Evolutionary conservation across 2,797 vertebrate genomes (phyloP).

Genomic region (Heterohyrax brucei): DNA sequence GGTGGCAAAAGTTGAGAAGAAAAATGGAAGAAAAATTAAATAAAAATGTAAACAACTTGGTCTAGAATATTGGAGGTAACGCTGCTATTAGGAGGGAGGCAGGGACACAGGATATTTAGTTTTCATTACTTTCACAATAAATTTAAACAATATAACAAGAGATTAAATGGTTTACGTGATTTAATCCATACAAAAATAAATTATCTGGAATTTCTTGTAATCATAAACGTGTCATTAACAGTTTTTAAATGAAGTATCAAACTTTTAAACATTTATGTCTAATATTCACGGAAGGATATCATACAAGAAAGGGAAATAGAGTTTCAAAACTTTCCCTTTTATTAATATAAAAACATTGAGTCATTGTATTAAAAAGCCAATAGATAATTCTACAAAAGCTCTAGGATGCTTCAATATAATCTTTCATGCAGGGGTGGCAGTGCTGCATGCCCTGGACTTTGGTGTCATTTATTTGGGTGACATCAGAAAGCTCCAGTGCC

Average conservation of each 20-base stretch:
- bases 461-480: constrained; percentile 68
- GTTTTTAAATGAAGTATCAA: constrained; percentile 29
- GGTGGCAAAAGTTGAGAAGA: not conserved
- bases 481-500: constrained; percentile 57
- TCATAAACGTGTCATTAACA: not conserved
- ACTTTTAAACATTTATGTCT: constrained; percentile 39
- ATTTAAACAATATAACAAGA: not conserved
- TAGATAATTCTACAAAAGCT: constrained; percentile 3
- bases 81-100: not conserved
- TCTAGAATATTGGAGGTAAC: not conserved
- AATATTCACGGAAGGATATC: not conserved
- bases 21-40: constrained; percentile 29
- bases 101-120: not conserved
- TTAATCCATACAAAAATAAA: constrained; percentile 26
- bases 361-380: constrained; percentile 11
- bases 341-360: not conserved
- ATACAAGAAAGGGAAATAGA: not conserved
- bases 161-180: constrained; percentile 32
- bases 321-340: not conserved
- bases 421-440: not conserved
- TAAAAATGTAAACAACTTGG: constrained; percentile 27
- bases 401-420: not conserved
- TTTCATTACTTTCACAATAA: constrained; percentile 23
- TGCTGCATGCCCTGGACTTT: not conserved
- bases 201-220: constrained; percentile 1